Conservation (phyloP, 2,113 vertebrate genomes). For the Myanophis thanlyinensis region DNA sequence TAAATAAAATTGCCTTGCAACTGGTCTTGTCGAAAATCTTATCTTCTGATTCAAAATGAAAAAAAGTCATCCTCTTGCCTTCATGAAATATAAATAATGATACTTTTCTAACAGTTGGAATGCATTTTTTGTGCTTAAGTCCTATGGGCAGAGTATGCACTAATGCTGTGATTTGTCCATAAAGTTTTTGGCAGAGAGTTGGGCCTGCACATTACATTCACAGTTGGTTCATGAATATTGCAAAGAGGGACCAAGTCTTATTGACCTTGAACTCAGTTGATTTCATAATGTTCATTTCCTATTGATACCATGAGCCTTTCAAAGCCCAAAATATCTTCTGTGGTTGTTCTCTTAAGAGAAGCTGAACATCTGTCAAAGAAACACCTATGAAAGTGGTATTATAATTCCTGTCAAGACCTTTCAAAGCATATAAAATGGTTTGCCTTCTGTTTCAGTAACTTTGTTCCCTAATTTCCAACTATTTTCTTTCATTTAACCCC, state of each 20-base stretch:
- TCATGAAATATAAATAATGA: background rate
- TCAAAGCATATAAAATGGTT: background rate
- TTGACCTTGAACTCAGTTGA: slow-evolving; percentile 12
- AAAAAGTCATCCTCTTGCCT: background rate
- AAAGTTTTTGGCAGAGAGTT: background rate
- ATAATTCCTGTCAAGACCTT: background rate
- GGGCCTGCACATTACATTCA: background rate
- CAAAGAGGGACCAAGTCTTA: accelerated
- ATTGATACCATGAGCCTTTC: background rate
- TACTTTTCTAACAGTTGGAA: background rate
- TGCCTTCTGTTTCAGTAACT: slow-evolving; percentile 2
- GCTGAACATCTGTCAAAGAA: background rate
- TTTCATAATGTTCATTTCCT: background rate
- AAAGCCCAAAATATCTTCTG: slow-evolving; percentile 17
- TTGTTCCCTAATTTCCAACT: slow-evolving; percentile 4
- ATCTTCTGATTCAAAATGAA: accelerated
- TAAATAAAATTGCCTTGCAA: background rate
- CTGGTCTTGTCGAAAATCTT: slow-evolving; percentile 33
- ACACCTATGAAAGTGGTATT: slow-evolving; percentile 3
- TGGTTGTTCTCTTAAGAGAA: background rate
- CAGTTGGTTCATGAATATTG: background rate
- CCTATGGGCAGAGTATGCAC: slow-evolving; percentile 7
- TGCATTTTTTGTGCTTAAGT: background rate
- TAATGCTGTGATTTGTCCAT: accelerated
- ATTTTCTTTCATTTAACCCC: slow-evolving; percentile 42